Evolutionary conservation across 1,140 invertebrate species (phyloP).

Genomic region (Drosophila neocordata): DNA sequence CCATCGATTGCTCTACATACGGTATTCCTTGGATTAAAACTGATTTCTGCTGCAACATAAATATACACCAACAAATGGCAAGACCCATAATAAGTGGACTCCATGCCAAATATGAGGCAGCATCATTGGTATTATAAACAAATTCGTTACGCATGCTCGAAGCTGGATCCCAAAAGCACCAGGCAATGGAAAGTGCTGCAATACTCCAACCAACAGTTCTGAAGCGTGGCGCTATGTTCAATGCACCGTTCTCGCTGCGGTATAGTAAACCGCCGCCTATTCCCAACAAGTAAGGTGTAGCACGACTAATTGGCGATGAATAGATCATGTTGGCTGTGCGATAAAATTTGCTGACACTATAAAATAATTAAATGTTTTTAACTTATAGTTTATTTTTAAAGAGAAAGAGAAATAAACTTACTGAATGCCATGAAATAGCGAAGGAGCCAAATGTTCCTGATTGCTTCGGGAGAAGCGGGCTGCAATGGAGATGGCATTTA

Average conservation of each 20-base stretch:
- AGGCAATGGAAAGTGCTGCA: slow-evolving; percentile 83
- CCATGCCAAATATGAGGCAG: slow-evolving; percentile 86
- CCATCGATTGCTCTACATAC: slow-evolving; percentile 31
- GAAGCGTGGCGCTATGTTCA: slow-evolving; percentile 82
- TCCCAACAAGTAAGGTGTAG: slow-evolving; percentile 87
- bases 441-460: slow-evolving; percentile 85
- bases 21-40: slow-evolving; percentile 31
- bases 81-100: slow-evolving; percentile 86
- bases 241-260: slow-evolving; percentile 84
- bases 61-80: slow-evolving; percentile 85
- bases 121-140: slow-evolving; percentile 85
- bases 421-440: slow-evolving; percentile 88
- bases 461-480: slow-evolving; percentile 85
- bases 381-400: too few relatives aligned
- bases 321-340: slow-evolving; percentile 87
- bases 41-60: slow-evolving; percentile 50
- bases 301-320: slow-evolving; percentile 85
- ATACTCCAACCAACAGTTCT: slow-evolving; percentile 82
- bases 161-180: slow-evolving; percentile 86
- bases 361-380: slow-evolving; percentile 45
- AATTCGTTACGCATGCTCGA: slow-evolving; percentile 85
- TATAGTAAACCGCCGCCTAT: slow-evolving; percentile 85
- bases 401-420: slow-evolving; percentile 55
- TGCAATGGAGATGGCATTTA: slow-evolving; percentile 85
- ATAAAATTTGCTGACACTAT: slow-evolving; percentile 87